Percentiles rank a stretch among this genome's conserved stretches.
Evolutionary conservation across 2,113 vertebrate species (phyloP).

Genomic region (Propithecus coquereli): DNA sequence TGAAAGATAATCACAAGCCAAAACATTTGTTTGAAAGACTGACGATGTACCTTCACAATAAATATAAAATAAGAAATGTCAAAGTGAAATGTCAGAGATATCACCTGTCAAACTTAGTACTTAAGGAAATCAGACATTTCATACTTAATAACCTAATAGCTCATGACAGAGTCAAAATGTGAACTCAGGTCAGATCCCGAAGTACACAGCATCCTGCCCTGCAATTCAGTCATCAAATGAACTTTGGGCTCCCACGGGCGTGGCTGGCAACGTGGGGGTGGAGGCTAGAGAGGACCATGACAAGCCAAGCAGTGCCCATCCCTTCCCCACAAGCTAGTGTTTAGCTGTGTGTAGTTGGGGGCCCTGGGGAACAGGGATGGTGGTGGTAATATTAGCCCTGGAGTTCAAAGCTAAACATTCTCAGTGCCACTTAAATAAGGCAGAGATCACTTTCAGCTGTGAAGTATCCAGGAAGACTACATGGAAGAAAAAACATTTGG

Average conservation of each 20-base stretch:
- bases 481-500: neutral
- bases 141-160: neutral
- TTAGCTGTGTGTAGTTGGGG: neutral
- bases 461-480: slow-evolving; percentile 10
- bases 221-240: neutral
- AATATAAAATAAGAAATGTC: too few relatives aligned
- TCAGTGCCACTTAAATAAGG: neutral
- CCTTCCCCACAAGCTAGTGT: neutral
- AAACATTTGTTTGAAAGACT: too few relatives aligned
- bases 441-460: neutral
- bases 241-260: neutral
- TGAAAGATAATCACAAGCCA: too few relatives aligned
- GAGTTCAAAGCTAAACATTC: neutral
- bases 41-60: too few relatives aligned
- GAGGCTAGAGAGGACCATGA: neutral
- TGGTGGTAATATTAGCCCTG: neutral
- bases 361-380: neutral
- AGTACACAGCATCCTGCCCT: neutral
- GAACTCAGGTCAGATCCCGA: neutral
- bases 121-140: too few relatives aligned
- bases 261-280: neutral
- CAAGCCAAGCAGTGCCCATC: neutral
- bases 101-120: too few relatives aligned
- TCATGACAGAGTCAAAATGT: neutral
- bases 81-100: too few relatives aligned